Conservation (phyloP, 2,888 invertebrate genomes). For the Mythimna impura region DNA sequence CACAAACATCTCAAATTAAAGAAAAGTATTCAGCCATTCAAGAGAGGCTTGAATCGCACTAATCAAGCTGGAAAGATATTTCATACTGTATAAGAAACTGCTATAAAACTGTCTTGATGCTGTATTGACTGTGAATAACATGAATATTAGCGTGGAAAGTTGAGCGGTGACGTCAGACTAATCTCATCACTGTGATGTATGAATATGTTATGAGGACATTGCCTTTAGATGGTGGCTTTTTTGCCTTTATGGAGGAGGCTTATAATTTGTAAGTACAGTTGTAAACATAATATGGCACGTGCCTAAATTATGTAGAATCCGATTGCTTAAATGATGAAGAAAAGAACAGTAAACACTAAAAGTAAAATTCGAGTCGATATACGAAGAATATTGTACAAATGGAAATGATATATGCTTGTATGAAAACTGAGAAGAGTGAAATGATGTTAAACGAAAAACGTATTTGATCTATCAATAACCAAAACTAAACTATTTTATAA, state of each 20-base stretch:
- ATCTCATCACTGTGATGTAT: constrained; percentile 70
- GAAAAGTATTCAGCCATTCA: constrained; percentile 22
- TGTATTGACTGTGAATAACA: constrained; percentile 61
- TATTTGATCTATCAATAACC: background rate
- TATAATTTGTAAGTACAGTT: background rate
- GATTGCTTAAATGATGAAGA: background rate
- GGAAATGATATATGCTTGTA: background rate
- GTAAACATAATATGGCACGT: constrained; percentile 10
- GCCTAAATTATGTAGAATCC: background rate
- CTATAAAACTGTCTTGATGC: constrained; percentile 50
- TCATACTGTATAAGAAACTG: constrained; percentile 36
- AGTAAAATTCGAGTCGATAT: background rate
- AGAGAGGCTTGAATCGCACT: constrained; percentile 19
- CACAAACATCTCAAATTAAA: background rate
- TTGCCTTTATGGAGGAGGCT: constrained; percentile 6
- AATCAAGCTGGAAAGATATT: constrained; percentile 31
- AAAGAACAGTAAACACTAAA: too few relatives aligned
- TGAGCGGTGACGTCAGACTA: constrained; percentile 69
- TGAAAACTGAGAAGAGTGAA: background rate
- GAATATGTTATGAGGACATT: constrained; percentile 71
- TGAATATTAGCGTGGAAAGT: constrained; percentile 72
- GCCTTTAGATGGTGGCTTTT: constrained; percentile 45
- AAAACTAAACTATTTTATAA: background rate
- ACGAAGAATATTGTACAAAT: background rate
- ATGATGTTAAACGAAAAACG: background rate